Evolutionary conservation across 2,888 invertebrate genomes (phyloP).

Genomic region (Spisula subtruncata): DNA sequence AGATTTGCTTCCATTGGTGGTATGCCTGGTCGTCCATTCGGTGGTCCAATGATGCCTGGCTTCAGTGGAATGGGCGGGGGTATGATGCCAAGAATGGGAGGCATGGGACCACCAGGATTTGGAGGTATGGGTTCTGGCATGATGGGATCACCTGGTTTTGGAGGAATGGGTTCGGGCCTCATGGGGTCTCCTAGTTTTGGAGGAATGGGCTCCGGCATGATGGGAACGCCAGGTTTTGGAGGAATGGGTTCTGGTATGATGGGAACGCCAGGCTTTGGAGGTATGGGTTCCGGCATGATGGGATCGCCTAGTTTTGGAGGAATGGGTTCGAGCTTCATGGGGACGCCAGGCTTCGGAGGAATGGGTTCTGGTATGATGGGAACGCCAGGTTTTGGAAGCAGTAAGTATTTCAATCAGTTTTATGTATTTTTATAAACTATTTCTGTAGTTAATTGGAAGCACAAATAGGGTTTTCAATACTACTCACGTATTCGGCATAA

Average conservation of each 20-base stretch:
- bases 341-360: neutral
- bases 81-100: neutral
- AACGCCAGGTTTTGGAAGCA: neutral
- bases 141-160: neutral
- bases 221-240: neutral
- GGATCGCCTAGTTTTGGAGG: neutral
- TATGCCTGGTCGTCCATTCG: slow-evolving; percentile 10
- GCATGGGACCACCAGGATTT: neutral
- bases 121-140: neutral
- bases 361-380: neutral
- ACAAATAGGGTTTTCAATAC: too few species aligned
- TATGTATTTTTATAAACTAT: neutral
- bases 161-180: slow-evolving; percentile 21
- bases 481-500: too few species aligned
- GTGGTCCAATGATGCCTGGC: slow-evolving; percentile 18
- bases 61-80: slow-evolving; percentile 16
- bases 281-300: neutral
- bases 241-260: slow-evolving; percentile 8
- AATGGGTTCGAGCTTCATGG: slow-evolving; percentile 42
- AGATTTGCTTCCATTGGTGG: slow-evolving; percentile 42
- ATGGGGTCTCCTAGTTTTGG: neutral
- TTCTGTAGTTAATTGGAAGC: too few species aligned
- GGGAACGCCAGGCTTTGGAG: neutral
- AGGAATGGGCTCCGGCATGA: slow-evolving; percentile 26
- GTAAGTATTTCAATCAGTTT: slow-evolving; percentile 9